Conservation (phyloP, 2,113 vertebrate genomes). For the Ceyx margarethae region DNA sequence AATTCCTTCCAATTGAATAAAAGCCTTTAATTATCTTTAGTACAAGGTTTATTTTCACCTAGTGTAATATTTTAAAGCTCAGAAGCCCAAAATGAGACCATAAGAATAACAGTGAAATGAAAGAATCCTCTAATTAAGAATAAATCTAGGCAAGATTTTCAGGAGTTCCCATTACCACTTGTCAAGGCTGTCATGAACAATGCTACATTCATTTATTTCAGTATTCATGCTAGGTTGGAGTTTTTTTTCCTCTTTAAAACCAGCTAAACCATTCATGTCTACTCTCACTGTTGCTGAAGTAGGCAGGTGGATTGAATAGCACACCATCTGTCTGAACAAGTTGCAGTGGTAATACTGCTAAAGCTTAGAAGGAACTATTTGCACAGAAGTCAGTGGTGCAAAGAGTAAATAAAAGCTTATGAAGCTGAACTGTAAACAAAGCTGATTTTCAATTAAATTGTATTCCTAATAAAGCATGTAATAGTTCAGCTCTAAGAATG, state of each 20-base stretch:
- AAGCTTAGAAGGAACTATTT: not conserved
- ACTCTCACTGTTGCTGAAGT: not conserved
- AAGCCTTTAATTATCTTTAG: not conserved
- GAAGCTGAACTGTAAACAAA: not conserved
- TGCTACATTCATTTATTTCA: not conserved
- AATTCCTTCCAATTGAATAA: not conserved
- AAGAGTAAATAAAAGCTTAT: conserved; percentile 10
- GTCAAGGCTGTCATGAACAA: not conserved
- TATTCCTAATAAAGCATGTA: not conserved
- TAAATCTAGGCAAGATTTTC: not conserved
- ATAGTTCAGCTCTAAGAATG: not conserved
- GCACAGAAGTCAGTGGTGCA: not conserved
- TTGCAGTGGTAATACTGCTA: not conserved
- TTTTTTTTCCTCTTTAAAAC: not conserved
- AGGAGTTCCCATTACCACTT: not conserved
- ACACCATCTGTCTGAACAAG: conserved; percentile 36
- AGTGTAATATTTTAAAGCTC: not conserved
- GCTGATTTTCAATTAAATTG: not conserved
- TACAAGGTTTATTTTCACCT: not conserved
- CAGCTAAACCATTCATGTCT: not conserved
- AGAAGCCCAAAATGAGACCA: not conserved
- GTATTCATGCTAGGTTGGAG: not conserved
- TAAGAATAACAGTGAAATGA: not conserved
- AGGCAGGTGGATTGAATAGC: conserved; percentile 19
- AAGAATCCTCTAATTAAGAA: not conserved